These are phyloP conservation scores for Drosophila antonietae DNA, from an alignment of 2,888 invertebrate genomes.

Conservation along the genomic window DNA sequence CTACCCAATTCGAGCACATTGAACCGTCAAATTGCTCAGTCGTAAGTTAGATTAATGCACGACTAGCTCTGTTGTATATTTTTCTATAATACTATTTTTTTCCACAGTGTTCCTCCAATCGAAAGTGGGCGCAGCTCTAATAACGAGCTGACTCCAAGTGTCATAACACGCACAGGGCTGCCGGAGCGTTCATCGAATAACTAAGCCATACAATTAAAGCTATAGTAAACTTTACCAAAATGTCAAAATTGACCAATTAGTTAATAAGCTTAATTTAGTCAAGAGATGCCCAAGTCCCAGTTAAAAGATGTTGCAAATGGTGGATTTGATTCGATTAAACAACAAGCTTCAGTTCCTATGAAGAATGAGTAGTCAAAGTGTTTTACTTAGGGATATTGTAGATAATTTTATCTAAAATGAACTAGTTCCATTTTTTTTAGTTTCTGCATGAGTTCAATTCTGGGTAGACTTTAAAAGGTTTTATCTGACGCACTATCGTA, in stretches of 20 bases:
- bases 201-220: slow-evolving; percentile 47
- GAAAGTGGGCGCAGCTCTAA: slow-evolving; percentile 83
- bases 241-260: slow-evolving; percentile 62
- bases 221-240: slow-evolving; percentile 54
- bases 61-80: neutral
- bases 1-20: slow-evolving; percentile 85
- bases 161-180: slow-evolving; percentile 86
- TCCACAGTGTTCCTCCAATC: slow-evolving; percentile 85
- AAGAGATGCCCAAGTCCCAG: slow-evolving; percentile 50
- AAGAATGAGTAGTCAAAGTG: neutral
- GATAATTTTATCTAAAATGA: slow-evolving; percentile 2
- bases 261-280: slow-evolving; percentile 43
- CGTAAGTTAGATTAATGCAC: slow-evolving; percentile 82
- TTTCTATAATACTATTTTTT: neutral
- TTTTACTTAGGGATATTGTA: neutral
- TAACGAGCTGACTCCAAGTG: slow-evolving; percentile 84
- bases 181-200: slow-evolving; percentile 84
- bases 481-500: neutral
- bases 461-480: neutral
- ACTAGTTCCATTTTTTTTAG: slow-evolving; percentile 1
- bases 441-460: neutral
- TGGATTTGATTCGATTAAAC: neutral
- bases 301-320: slow-evolving; percentile 27
- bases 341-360: slow-evolving; percentile 15
- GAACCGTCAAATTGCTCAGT: slow-evolving; percentile 86